Evolutionary conservation across 2,797 vertebrate species (phyloP).

Genomic region (Microtus agrestis): DNA sequence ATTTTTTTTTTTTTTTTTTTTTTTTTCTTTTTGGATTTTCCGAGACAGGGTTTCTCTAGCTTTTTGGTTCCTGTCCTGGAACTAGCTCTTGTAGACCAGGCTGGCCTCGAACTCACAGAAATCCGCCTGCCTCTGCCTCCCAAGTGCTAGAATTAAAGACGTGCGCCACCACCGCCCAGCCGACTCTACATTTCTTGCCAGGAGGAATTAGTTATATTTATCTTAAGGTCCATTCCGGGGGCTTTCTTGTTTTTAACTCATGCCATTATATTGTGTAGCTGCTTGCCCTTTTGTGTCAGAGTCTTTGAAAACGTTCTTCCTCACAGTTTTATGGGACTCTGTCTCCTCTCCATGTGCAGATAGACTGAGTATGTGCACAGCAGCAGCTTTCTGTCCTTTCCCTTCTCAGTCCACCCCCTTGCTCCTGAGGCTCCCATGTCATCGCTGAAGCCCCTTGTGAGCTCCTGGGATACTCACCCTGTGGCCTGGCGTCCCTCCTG

Average conservation of each 20-base stretch:
- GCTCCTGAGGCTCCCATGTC: not conserved
- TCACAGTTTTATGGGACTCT: not conserved
- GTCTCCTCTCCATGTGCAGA: not conserved
- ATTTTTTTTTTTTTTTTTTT: no score
- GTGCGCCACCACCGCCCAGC: no score
- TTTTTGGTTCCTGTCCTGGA: no score
- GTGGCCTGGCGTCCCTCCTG: not conserved
- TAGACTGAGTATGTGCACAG: not conserved
- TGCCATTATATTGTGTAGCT: not conserved
- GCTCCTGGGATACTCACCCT: not conserved
- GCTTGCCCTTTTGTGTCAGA: not conserved
- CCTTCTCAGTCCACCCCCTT: not conserved
- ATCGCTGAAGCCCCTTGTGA: not conserved
- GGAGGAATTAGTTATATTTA: not conserved
- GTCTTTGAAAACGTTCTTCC: constrained; percentile 24
- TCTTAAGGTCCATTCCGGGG: not conserved
- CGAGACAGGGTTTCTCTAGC: no score
- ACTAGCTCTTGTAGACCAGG: no score
- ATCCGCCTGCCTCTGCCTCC: no score
- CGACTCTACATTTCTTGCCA: not conserved
- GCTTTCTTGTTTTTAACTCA: not conserved
- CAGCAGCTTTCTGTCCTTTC: not conserved
- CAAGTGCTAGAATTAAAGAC: no score
- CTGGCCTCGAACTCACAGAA: no score
- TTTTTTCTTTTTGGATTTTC: no score